Conservation (phyloP, 1,140 invertebrate genomes). For the Dufourea novaeangliae region DNA sequence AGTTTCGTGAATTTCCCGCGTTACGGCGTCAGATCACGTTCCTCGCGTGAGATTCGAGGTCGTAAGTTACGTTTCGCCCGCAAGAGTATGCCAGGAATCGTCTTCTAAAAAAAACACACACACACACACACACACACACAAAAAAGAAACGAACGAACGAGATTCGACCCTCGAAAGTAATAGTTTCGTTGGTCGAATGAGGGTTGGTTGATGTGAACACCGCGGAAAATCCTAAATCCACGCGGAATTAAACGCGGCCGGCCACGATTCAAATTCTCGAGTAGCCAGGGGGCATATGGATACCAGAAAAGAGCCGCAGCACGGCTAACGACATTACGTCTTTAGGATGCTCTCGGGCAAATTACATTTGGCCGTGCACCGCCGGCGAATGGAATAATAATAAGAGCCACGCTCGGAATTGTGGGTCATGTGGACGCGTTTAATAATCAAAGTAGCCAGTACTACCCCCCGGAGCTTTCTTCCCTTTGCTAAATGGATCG, state of each 20-base stretch:
- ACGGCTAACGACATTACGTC: constrained; percentile 62
- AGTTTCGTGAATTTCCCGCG: constrained; percentile 25
- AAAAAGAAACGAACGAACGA: too few species aligned
- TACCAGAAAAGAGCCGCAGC: constrained; percentile 56
- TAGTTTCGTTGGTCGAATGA: constrained; percentile 40
- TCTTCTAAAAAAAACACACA: constrained; percentile 55
- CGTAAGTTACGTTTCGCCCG: constrained; percentile 52
- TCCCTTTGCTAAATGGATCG: constrained; percentile 18
- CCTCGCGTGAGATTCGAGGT: constrained; percentile 45
- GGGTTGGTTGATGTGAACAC: background rate
- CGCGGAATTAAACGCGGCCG: constrained; percentile 4
- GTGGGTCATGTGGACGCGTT: constrained; percentile 55
- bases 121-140: too few species aligned
- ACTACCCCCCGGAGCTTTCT: background rate
- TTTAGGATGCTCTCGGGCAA: constrained; percentile 63
- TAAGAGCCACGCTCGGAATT: constrained; percentile 51
- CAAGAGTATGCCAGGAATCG: constrained; percentile 30
- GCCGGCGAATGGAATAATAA: constrained; percentile 59
- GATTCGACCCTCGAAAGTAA: constrained; percentile 21
- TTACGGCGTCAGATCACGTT: constrained; percentile 54
- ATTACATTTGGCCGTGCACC: constrained; percentile 58
- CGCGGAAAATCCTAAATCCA: constrained; percentile 15
- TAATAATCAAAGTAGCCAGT: constrained; percentile 59
- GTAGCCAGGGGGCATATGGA: constrained; percentile 41
- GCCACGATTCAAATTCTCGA: constrained; percentile 54